Base-by-base conservation (phyloP, 2,113 vertebrate genomes). In the Larimichthys polyactis region DNA sequence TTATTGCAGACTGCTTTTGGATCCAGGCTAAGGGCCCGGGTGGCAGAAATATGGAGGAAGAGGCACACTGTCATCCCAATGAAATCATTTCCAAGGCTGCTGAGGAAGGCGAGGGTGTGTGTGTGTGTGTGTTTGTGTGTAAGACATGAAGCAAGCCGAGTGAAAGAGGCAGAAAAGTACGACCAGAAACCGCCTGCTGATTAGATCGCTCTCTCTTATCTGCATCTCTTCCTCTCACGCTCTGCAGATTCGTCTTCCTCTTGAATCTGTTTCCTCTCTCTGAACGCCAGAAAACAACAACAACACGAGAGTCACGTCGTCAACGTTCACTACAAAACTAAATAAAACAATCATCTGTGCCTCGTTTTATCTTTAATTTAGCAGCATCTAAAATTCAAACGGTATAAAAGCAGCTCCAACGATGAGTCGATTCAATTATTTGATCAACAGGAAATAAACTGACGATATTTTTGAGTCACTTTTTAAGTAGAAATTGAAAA, bases 21-120 rank as follows among this genome's bases (percentile, higher is more conserved):
- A 77, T 86, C 27, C 65, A 82, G 82, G 82, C 54, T 65, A n/a
- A 64, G 60, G 78, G 69, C 75, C 78, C 24, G 74, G 74, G 80
- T 73, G 82, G 80, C 85, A 91, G 86, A 91, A 90, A 92, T 90
- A 90, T 84, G 79, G 84, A 90, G 74, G 86, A 69, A 89, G 83
- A 84, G 68, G 79, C 57, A 75, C 66, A 87, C 84, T 88, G 84
- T 93, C 90, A 89, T 87, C 80, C 75, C 78, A 75, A 87, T 87
- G 63, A 91, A 88, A 92, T 91, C 89, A 80, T 65, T 78, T 86
- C 63, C 73, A 40, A 80, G 80, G 83, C 83, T 83, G 79, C 81
- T 40, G 87, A 88, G 75, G 78, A 78, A 71, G 81, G 78, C 36
- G 24, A 70, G 62, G 54, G 75, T 60, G 75, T 65, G 74, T 74